A percentile compares a stretch with the other conserved stretches of the same genome.
Conservation (phyloP, 2,797 vertebrate species). For the Psittacula echo region DNA sequence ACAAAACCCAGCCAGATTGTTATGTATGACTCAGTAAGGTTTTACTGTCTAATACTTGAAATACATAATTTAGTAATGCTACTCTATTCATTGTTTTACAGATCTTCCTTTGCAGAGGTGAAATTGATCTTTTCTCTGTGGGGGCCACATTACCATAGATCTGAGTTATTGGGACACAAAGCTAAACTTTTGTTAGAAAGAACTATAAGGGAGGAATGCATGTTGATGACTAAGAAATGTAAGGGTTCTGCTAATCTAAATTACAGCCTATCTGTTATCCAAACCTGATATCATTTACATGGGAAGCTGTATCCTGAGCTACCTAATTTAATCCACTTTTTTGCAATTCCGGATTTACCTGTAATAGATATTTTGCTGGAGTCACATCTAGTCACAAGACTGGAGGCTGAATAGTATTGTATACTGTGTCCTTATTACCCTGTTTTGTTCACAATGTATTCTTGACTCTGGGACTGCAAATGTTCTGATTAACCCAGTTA, state of each 20-base stretch:
- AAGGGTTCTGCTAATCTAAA: not conserved
- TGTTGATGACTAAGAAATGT: not conserved
- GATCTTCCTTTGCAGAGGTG: not conserved
- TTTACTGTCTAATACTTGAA: not conserved
- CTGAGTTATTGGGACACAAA: not conserved
- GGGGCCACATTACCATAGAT: not conserved
- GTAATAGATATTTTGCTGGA: not conserved
- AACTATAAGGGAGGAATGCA: not conserved
- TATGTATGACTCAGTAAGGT: not conserved
- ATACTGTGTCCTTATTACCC: not conserved
- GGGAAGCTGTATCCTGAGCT: not conserved
- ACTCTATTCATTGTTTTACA: not conserved
- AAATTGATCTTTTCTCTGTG: not conserved
- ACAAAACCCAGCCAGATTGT: not conserved
- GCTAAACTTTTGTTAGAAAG: not conserved
- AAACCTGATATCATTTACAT: not conserved
- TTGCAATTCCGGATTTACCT: not conserved
- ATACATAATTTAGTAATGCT: not conserved
- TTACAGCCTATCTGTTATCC: not conserved
- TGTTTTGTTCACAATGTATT: not conserved
- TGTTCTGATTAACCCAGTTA: not conserved
- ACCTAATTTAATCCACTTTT: not conserved
- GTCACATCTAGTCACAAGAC: not conserved
- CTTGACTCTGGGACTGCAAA: not conserved
- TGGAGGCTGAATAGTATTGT: not conserved